A percentile compares a stretch with the other conserved stretches of the same genome.
Evolutionary conservation across 2,797 vertebrate species (phyloP).

Genomic region (Rallus crepitans): DNA sequence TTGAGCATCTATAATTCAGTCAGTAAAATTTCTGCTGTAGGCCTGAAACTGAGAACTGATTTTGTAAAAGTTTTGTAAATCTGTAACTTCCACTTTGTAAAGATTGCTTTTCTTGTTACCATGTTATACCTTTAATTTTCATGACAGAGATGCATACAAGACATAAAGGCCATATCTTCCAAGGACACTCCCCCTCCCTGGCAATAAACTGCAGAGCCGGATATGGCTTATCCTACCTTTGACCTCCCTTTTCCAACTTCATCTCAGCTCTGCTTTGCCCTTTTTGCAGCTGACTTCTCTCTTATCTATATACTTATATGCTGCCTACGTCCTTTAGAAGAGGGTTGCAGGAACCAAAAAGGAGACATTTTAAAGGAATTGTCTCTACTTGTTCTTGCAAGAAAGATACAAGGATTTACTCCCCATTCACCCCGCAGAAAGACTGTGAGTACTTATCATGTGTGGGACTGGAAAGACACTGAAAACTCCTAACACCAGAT

Average conservation of each 20-base stretch:
- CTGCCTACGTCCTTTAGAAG: neutral
- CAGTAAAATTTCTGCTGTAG: neutral
- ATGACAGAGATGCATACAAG: neutral
- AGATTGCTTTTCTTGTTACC: neutral
- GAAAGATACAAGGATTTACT: neutral
- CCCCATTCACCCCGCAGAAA: neutral
- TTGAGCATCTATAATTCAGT: neutral
- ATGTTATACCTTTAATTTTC: neutral
- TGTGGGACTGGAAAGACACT: neutral
- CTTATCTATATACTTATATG: neutral
- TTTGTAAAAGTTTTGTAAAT: neutral
- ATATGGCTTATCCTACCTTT: neutral
- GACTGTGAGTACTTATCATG: neutral
- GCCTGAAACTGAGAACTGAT: neutral
- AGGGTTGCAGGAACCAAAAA: neutral
- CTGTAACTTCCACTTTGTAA: neutral
- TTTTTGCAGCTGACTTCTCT: neutral
- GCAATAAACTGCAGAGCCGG: neutral
- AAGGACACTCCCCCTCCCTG: accelerated
- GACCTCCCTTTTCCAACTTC: neutral
- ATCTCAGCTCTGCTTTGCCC: neutral
- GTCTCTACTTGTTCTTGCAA: neutral
- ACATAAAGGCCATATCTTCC: neutral
- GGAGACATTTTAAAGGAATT: neutral
- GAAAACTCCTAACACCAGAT: neutral